Evolutionary conservation across 2,888 invertebrate species (phyloP).

Genomic region (Chrysolina haemoptera): DNA sequence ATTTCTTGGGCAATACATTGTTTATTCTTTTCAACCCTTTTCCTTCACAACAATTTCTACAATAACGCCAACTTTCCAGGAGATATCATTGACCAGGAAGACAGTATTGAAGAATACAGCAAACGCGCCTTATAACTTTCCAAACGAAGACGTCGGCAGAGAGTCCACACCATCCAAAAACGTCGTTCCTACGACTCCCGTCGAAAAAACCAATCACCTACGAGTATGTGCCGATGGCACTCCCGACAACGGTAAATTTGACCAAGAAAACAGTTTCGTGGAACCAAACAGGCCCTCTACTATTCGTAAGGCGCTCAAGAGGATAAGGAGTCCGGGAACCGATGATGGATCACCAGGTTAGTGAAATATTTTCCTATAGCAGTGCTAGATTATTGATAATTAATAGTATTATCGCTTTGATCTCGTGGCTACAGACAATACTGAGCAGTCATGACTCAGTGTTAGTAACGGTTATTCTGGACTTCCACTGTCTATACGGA

Average conservation of each 20-base stretch:
- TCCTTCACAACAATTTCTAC: background rate
- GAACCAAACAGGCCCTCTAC: slow-evolving; percentile 63
- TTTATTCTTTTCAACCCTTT: too few relatives aligned
- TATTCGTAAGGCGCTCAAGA: slow-evolving; percentile 65
- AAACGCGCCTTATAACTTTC: background rate
- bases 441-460: too few relatives aligned
- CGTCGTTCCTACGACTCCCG: background rate
- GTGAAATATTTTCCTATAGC: slow-evolving; percentile 29
- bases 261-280: slow-evolving; percentile 49
- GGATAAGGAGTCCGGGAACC: slow-evolving; percentile 65
- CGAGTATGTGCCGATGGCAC: slow-evolving; percentile 20
- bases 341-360: slow-evolving; percentile 67
- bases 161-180: background rate
- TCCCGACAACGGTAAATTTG: slow-evolving; percentile 30
- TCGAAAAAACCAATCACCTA: background rate
- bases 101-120: background rate
- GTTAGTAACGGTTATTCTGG: too few relatives aligned
- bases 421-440: too few relatives aligned
- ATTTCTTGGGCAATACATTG: too few relatives aligned
- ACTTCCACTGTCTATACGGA: too few relatives aligned
- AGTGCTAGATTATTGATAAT: background rate
- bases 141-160: background rate
- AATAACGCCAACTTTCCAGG: background rate
- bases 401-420: too few relatives aligned
- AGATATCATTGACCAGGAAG: slow-evolving; percentile 9